phyloP scores from a whole-genome alignment of 2,113 vertebrate species.

The Nothoprocta perdicaria region DNA sequence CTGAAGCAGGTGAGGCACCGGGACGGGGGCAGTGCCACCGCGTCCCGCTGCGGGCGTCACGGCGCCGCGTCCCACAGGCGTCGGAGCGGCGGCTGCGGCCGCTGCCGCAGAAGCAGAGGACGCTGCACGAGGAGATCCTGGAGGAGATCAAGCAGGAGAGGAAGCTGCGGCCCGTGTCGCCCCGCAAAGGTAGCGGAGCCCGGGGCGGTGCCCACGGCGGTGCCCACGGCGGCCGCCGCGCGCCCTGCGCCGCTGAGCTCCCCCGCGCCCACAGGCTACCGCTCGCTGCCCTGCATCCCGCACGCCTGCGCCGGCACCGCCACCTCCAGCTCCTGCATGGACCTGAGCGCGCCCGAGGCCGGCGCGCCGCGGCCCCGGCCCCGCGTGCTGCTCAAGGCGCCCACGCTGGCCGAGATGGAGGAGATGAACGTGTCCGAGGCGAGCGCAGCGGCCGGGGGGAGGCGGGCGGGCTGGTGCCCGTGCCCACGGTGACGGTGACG shows the following conservation, averaged over 20 bases:
- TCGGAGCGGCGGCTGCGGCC: conserved; percentile 89
- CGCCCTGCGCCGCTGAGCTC: not conserved
- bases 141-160: conserved; percentile 92
- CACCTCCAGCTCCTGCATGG: conserved; percentile 90
- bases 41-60: conserved; percentile 78
- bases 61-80: conserved; percentile 66
- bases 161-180: conserved; percentile 86
- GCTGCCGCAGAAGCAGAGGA: conserved; percentile 84
- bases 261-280: conserved; percentile 75
- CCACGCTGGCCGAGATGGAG: conserved; percentile 95
- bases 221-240: not conserved
- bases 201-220: rapidly evolving
- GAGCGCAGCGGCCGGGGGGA: not conserved
- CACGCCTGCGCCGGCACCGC: conserved; percentile 79
- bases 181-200: conserved; percentile 72
- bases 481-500: not conserved
- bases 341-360: conserved; percentile 79
- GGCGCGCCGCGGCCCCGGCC: conserved; percentile 67
- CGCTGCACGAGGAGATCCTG: conserved; percentile 89
- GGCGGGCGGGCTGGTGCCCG: rapidly evolving
- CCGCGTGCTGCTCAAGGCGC: conserved; percentile 90
- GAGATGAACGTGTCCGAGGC: conserved; percentile 95
- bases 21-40: rapidly evolving
- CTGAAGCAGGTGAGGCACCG: conserved; percentile 85
- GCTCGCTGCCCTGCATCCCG: conserved; percentile 92